Conservation (phyloP, 2,888 invertebrate species). For the Eilema sororculum region DNA sequence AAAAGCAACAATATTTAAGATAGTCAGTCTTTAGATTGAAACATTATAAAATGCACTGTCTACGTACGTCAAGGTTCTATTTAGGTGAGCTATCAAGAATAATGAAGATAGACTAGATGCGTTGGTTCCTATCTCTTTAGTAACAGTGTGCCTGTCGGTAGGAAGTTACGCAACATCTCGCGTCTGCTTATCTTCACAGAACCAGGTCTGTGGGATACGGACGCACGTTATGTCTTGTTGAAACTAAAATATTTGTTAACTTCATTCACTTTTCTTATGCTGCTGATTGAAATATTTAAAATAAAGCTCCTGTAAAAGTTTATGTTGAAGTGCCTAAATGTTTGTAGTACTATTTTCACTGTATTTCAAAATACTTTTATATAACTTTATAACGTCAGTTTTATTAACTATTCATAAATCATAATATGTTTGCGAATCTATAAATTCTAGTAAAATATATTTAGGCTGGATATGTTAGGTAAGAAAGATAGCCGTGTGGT, state of each 20-base stretch:
- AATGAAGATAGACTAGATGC: constrained; percentile 49
- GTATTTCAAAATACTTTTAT: neutral
- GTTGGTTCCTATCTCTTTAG: constrained; percentile 43
- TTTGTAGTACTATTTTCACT: neutral
- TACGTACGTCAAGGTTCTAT: constrained; percentile 37
- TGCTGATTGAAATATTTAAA: constrained; percentile 46
- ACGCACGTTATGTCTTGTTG: constrained; percentile 60
- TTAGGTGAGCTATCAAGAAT: constrained; percentile 39
- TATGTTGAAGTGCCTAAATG: constrained; percentile 15
- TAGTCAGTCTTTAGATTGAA: constrained; percentile 14
- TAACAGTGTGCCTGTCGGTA: constrained; percentile 31
- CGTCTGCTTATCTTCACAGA: constrained; percentile 62
- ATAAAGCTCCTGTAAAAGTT: constrained; percentile 26
- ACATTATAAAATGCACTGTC: constrained; percentile 27
- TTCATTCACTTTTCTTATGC: constrained; percentile 52
- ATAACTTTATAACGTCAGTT: neutral
- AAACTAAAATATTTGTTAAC: constrained; percentile 66
- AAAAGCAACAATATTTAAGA: too few species aligned
- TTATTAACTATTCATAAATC: neutral
- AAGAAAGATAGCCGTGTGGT: too few species aligned
- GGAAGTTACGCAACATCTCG: constrained; percentile 55
- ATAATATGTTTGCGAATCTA: neutral
- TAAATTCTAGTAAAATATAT: neutral
- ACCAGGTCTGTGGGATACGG: constrained; percentile 54
- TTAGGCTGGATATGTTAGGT: neutral